These are phyloP conservation scores for Panagrolaimus sp. DNA, from an alignment of 1,140 invertebrate genomes.

Conservation along the genomic window DNA sequence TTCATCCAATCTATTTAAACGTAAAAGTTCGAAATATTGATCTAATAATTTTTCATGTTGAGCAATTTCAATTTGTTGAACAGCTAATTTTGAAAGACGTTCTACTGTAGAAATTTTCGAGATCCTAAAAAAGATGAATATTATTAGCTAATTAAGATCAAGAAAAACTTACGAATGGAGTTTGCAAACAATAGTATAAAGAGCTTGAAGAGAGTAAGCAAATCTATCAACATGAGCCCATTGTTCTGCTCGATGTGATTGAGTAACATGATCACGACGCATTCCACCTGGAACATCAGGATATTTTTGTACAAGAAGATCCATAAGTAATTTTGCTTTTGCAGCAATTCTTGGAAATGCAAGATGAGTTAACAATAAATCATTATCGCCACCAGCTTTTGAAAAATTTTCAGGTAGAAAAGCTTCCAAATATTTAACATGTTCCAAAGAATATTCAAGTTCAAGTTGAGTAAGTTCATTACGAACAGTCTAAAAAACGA, in stretches of 20 bases:
- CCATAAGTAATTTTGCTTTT: slow-evolving; percentile 84
- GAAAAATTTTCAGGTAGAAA: slow-evolving; percentile 93
- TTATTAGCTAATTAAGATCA: background rate
- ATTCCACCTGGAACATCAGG: slow-evolving; percentile 64
- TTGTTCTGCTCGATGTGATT: slow-evolving; percentile 79
- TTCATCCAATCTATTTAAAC: slow-evolving; percentile 64
- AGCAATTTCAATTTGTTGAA: slow-evolving; percentile 77
- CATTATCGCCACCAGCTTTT: slow-evolving; percentile 69
- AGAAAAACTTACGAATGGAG: slow-evolving; percentile 59
- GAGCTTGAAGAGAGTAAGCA: slow-evolving; percentile 72
- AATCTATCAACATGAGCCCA: slow-evolving; percentile 79
- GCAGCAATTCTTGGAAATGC: slow-evolving; percentile 79
- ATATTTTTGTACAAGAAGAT: slow-evolving; percentile 76
- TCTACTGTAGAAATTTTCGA: slow-evolving; percentile 76
- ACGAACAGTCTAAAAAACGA: slow-evolving; percentile 72
- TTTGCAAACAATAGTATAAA: slow-evolving; percentile 64
- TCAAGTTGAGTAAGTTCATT: slow-evolving; percentile 83
- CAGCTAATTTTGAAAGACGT: slow-evolving; percentile 75
- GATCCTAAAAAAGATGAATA: slow-evolving; percentile 58
- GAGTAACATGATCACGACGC: slow-evolving; percentile 71
- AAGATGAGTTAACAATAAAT: slow-evolving; percentile 29
- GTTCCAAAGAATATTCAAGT: slow-evolving; percentile 75
- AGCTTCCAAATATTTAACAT: slow-evolving; percentile 77
- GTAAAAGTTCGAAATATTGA: slow-evolving; percentile 78
- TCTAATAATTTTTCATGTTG: slow-evolving; percentile 85